Percentiles rank a stretch among this genome's conserved stretches.
These are phyloP conservation scores for Huso huso DNA, from an alignment of 2,797 vertebrate genomes.

Conservation along the genomic window DNA sequence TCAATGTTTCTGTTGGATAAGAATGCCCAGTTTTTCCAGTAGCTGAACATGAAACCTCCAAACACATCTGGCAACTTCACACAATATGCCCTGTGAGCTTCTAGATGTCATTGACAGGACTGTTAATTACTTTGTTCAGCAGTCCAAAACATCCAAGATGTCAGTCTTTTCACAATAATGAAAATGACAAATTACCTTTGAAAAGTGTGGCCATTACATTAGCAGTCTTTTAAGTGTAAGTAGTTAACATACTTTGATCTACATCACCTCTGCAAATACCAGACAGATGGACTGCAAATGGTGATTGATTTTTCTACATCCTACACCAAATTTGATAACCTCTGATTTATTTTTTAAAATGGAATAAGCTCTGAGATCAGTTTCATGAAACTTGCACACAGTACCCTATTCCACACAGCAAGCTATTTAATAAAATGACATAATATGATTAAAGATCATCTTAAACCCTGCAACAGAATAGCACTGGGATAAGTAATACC, in stretches of 20 bases:
- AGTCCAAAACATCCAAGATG: constrained; percentile 13
- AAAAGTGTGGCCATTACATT: constrained; percentile 32
- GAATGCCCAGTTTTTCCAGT: background rate
- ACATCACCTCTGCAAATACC: constrained; percentile 17
- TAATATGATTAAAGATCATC: constrained; percentile 22
- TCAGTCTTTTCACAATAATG: constrained; percentile 19
- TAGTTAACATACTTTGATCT: constrained; percentile 31
- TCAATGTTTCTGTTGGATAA: background rate
- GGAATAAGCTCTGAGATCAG: no score
- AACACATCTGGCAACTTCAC: background rate
- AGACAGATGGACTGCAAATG: constrained; percentile 24
- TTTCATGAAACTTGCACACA: no score
- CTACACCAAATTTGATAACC: constrained; percentile 42
- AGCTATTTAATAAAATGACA: no score
- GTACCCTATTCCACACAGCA: no score
- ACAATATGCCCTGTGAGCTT: background rate
- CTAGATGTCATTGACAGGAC: constrained; percentile 5
- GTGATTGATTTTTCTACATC: background rate
- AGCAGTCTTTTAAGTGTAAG: constrained; percentile 34
- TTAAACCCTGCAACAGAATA: constrained; percentile 33
- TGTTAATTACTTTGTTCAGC: constrained; percentile 21
- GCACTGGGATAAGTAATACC: constrained; percentile 17
- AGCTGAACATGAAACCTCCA: background rate
- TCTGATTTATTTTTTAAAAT: constrained; percentile 45
- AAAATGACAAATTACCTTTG: constrained; percentile 35